These are phyloP conservation scores for Caenorhabditis parvicauda DNA, from an alignment of 2,888 invertebrate species.

Conservation along the genomic window DNA sequence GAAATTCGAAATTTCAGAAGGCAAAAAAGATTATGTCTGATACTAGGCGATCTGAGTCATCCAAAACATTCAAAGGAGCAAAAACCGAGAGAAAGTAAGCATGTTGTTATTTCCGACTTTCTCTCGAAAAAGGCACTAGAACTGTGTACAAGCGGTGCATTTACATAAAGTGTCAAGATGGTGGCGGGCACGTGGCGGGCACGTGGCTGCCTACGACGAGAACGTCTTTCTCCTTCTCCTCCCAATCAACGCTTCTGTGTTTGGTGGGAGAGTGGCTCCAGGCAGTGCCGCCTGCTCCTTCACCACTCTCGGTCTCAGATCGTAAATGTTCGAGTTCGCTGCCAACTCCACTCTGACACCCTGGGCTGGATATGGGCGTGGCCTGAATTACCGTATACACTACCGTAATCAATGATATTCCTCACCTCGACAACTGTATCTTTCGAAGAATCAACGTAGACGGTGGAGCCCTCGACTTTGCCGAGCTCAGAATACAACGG, in stretches of 20 bases:
- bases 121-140: too few species aligned
- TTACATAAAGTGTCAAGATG: too few species aligned
- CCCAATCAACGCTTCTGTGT: conserved; percentile 34
- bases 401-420: neutral
- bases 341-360: conserved; percentile 42
- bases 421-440: conserved; percentile 13
- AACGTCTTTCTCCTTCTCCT: too few species aligned
- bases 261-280: conserved; percentile 25
- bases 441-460: conserved; percentile 17
- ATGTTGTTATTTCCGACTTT: too few species aligned
- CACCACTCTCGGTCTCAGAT: conserved; percentile 19
- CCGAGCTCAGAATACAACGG: conserved; percentile 16
- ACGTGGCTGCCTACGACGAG: too few species aligned
- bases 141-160: too few species aligned
- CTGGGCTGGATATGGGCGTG: conserved; percentile 37
- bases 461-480: conserved; percentile 5
- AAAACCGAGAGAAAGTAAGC: too few species aligned
- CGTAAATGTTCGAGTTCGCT: conserved; percentile 28
- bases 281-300: conserved; percentile 12
- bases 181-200: too few species aligned
- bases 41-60: too few species aligned
- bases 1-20: too few species aligned
- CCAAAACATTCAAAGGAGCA: too few species aligned
- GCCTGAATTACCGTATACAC: conserved; percentile 12
- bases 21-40: too few species aligned